Conservation (phyloP, 92 coral and sea anemone species). For the Umimayanthus kanabou region DNA sequence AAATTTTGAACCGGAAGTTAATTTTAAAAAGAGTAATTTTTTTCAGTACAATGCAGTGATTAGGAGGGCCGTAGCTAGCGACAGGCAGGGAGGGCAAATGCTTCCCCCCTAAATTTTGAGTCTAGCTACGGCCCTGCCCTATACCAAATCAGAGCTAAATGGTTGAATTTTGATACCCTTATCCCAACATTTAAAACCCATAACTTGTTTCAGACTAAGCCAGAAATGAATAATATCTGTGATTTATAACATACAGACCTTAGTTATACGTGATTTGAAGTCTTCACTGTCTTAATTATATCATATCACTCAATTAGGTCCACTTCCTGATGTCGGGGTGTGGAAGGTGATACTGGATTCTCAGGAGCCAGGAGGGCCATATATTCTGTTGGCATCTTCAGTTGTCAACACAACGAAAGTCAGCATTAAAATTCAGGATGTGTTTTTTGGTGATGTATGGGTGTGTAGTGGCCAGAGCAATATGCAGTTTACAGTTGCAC, state of each 20-base stretch:
- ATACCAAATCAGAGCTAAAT: too few relatives aligned
- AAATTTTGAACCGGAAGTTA: too few relatives aligned
- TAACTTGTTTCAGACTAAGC: neutral
- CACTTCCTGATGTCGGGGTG: conserved; percentile 63
- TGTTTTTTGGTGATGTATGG: conserved; percentile 98
- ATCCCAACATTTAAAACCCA: too few relatives aligned
- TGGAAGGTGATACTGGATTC: conserved; percentile 81
- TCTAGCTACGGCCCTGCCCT: too few relatives aligned
- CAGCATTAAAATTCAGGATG: conserved; percentile 66
- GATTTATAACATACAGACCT: neutral
- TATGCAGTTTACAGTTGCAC: conserved; percentile 85
- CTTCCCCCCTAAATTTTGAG: too few relatives aligned
- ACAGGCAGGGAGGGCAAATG: too few relatives aligned
- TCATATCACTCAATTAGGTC: neutral
- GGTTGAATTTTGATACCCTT: neutral
- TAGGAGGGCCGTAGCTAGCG: too few relatives aligned
- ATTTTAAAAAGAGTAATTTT: too few relatives aligned
- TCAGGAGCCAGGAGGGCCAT: conserved; percentile 84
- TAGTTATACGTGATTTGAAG: neutral
- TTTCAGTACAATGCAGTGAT: too few relatives aligned
- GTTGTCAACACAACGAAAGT: conserved; percentile 53
- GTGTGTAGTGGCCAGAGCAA: conserved; percentile 99
- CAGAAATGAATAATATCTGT: neutral
- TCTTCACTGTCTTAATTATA: neutral
- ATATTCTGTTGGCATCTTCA: conserved; percentile 70